Base-by-base conservation (phyloP, 2,113 vertebrate genomes). In the Baryphthengus martii region DNA sequence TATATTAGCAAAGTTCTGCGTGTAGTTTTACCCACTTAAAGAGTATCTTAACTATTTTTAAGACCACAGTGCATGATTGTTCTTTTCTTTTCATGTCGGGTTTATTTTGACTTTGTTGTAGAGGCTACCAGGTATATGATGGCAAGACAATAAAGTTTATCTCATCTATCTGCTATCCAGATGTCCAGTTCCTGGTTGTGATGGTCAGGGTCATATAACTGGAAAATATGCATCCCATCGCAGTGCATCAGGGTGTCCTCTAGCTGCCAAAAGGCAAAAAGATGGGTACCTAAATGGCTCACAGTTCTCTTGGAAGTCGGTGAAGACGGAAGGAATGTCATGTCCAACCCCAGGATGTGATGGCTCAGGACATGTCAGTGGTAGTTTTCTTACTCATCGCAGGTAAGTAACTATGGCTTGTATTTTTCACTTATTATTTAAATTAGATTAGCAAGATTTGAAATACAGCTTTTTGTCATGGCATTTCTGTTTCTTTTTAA, bases 221-320 rank as follows among this genome's bases (percentile, higher is more conserved):
- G 99, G 99, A 85, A 99, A 99, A 97, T 99, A 99, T 3, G 99
- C 99, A 0, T 99, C 99, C 37, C 99, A 99, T 98, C 98, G 99
- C 98, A 99, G 99, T 76, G 99, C 99, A 0, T 99, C 99, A 3
- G 99, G 99, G 59, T 99, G 99, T 95, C 99, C 99, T 56, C 97
- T 99, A 75, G 99, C 99, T 20, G 99, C 99, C 97, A 99, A 99
- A 97, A 98, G 99, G 76, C 99, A 99, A 95, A 99, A 99, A 95
- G 99, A 99, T 61, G 99, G 99, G 18, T 99, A 99, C 97, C 98
- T 99, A 76, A 99, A 99, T 21, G 99, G 99, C 68, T 99, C 99
- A 73, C 99, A 99, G 98, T 99, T 99, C 98, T 99, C 99, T 17
- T 99, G 99, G 99, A 99, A 99, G 97, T 99, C 99, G 16, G 99